Evolutionary conservation across 2,888 invertebrate genomes (phyloP).

Genomic region (Cataglyphis altisquamis): DNA sequence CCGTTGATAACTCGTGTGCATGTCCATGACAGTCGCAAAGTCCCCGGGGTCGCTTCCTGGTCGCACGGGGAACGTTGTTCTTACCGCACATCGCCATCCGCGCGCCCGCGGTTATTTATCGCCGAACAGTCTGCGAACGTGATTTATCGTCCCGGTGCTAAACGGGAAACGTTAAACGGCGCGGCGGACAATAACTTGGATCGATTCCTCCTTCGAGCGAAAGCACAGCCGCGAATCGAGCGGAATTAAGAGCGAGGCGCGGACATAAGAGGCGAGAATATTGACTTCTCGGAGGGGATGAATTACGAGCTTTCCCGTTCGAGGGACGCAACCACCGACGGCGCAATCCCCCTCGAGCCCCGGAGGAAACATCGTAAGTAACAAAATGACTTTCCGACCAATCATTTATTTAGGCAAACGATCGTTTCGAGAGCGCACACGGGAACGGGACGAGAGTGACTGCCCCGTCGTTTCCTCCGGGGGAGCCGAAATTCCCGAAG

Average conservation of each 20-base stretch:
- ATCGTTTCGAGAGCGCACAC: conserved; percentile 42
- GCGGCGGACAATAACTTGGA: conserved; percentile 33
- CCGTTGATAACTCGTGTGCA: conserved; percentile 37
- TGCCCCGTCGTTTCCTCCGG: conserved; percentile 16
- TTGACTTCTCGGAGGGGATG: conserved; percentile 7
- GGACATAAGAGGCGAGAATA: conserved; percentile 24
- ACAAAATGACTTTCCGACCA: conserved; percentile 52
- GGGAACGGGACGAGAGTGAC: conserved; percentile 21
- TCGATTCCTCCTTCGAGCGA: conserved; percentile 26
- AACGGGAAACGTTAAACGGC: conserved; percentile 7
- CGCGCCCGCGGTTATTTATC: conserved; percentile 45
- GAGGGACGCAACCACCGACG: not conserved
- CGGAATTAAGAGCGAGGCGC: conserved; percentile 32
- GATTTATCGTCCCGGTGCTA: conserved; percentile 38
- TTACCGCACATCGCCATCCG: conserved; percentile 39
- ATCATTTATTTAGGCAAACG: conserved; percentile 58
- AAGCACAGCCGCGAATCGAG: conserved; percentile 8
- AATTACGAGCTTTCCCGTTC: conserved; percentile 3
- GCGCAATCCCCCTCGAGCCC: conserved; percentile 3
- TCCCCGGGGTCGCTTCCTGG: conserved; percentile 3
- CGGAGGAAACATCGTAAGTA: conserved; percentile 40
- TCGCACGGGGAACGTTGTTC: conserved; percentile 32
- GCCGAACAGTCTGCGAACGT: conserved; percentile 15
- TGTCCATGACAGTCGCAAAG: conserved; percentile 36
- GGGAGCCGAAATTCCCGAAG: conserved; percentile 50